Conservation (phyloP, 2,113 vertebrate genomes). For the Micronisus gabar region DNA sequence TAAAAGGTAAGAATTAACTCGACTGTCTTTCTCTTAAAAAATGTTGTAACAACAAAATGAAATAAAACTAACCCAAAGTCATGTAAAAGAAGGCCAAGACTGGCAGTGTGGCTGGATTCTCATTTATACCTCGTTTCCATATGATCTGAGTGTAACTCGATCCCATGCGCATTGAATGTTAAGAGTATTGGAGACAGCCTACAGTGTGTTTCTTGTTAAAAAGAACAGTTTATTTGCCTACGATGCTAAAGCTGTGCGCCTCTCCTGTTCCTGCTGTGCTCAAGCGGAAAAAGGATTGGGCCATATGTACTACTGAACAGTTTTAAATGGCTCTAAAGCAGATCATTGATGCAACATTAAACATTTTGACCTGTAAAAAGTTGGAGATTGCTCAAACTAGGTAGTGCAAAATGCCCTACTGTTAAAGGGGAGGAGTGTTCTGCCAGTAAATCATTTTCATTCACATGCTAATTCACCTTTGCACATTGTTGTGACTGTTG, state of each 20-base stretch:
- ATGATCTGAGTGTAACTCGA: not conserved
- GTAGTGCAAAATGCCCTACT: not conserved
- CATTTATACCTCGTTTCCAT: not conserved
- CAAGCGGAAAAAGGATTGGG: not conserved
- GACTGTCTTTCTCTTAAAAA: not conserved
- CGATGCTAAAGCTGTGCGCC: not conserved
- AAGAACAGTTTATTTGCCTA: not conserved
- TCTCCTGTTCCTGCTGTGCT: not conserved
- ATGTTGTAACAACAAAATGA: not conserved
- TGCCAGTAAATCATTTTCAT: not conserved
- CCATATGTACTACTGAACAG: not conserved
- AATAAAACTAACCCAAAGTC: slow-evolving; percentile 10
- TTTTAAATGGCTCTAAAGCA: not conserved
- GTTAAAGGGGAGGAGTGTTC: not conserved
- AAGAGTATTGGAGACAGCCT: not conserved
- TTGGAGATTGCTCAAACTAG: not conserved
- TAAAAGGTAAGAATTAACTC: slow-evolving; percentile 85
- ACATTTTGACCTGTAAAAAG: not conserved
- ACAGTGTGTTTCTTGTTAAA: slow-evolving; percentile 15
- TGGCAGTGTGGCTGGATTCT: not conserved
- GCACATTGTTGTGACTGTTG: not conserved
- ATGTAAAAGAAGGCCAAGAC: not conserved
- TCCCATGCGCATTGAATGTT: not conserved
- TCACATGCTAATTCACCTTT: not conserved
- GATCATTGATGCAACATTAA: not conserved